Percentiles rank a stretch among this genome's conserved stretches.
phyloP scores from a whole-genome alignment of 30 jellyfish, hydroid and myxozoan genomes.

The Cassiopea xamachana region DNA sequence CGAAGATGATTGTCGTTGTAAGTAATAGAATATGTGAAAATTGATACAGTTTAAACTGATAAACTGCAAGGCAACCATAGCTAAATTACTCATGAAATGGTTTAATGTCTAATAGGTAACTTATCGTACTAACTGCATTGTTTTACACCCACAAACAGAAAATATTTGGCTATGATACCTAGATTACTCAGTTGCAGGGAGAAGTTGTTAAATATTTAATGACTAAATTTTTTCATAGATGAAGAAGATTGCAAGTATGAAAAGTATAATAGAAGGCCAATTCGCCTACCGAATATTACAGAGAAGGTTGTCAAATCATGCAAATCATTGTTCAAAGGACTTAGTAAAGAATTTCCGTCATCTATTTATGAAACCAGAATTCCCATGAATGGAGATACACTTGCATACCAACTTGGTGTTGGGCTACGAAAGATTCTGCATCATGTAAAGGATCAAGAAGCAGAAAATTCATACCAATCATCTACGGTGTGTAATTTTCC shows the following conservation, averaged over 20 bases:
- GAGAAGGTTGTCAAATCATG: slow-evolving; percentile 35
- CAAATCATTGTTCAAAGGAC: slow-evolving; percentile 27
- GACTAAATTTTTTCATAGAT: not conserved
- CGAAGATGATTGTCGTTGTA: not conserved
- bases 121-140: too few species aligned
- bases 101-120: too few species aligned
- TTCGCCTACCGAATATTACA: not conserved
- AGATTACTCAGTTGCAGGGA: too few species aligned
- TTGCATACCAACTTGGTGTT: slow-evolving; percentile 23
- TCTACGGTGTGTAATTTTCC: slow-evolving; percentile 36
- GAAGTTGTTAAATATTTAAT: too few species aligned
- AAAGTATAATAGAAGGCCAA: not conserved
- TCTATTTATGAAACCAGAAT: not conserved
- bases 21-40: not conserved
- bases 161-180: too few species aligned
- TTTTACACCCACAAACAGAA: too few species aligned
- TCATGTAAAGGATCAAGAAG: not conserved
- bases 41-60: too few species aligned
- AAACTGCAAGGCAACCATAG: too few species aligned
- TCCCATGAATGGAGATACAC: slow-evolving; percentile 31
- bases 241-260: not conserved
- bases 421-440: slow-evolving; percentile 32
- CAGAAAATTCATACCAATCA: slow-evolving; percentile 10
- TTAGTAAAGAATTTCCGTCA: slow-evolving; percentile 53
- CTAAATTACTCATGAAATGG: too few species aligned